Evolutionary conservation across 2,888 invertebrate species (phyloP).

Genomic region (Tholera decimalis): DNA sequence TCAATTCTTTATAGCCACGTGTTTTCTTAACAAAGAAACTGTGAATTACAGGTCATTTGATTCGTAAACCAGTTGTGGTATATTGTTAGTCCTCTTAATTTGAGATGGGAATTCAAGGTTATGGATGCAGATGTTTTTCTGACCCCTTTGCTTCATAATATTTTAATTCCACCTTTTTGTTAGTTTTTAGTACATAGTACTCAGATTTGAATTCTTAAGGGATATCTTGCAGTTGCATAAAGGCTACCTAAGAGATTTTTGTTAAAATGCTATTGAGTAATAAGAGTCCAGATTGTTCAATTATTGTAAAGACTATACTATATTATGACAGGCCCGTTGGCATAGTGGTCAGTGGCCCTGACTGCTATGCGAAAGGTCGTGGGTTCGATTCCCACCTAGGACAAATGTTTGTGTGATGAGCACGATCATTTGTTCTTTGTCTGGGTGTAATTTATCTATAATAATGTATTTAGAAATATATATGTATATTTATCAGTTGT

Average conservation of each 20-base stretch:
- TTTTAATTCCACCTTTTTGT: slow-evolving; percentile 22
- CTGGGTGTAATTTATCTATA: too few relatives aligned
- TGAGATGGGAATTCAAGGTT: slow-evolving; percentile 28
- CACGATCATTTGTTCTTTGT: too few relatives aligned
- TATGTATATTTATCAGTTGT: too few relatives aligned
- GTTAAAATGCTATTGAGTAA: not conserved
- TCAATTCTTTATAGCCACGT: slow-evolving; percentile 6
- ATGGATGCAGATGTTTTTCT: slow-evolving; percentile 24
- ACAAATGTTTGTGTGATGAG: too few relatives aligned
- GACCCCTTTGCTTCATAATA: slow-evolving; percentile 1
- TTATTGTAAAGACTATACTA: not conserved
- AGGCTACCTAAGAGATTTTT: not conserved
- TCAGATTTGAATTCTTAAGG: slow-evolving; percentile 6
- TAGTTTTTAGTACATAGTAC: not conserved
- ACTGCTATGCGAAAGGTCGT: too few relatives aligned
- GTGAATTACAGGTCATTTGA: slow-evolving; percentile 22
- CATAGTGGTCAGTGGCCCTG: too few relatives aligned
- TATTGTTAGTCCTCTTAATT: slow-evolving; percentile 10
- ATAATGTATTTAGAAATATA: too few relatives aligned
- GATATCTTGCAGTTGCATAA: too few relatives aligned
- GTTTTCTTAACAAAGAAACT: slow-evolving; percentile 18
- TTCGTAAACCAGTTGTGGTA: slow-evolving; percentile 7
- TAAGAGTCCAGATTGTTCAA: not conserved
- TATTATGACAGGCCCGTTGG: too few relatives aligned
- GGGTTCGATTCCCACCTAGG: too few relatives aligned